Evolutionary conservation across 2,888 invertebrate genomes (phyloP), one percentile per base, ranked within the genome.

Genomic region (Synanthedon andrenaeformis): DNA sequence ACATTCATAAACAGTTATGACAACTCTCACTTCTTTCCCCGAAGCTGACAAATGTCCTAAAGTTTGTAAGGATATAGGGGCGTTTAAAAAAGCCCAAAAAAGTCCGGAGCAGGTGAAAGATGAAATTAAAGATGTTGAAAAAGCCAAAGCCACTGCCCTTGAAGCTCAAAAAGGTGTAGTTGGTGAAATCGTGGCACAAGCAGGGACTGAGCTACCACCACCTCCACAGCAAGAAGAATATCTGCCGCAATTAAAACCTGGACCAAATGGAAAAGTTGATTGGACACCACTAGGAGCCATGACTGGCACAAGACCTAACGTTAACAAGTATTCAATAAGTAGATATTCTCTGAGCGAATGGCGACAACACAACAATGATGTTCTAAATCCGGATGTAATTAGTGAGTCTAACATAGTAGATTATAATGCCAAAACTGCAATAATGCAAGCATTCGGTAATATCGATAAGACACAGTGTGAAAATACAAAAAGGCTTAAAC

Each of bases 321-420:
- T 93, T 10, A 93, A 93, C 76, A 92, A 92, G 64, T 94, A 94
- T 69, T 92, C 94, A 0, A 84, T 94, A 51, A 92, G 93, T 11
- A 86, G 92, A 63, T 93, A 90, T 69, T 93, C 93, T 54, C 89
- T 92, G 1, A 90, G 89, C 8, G 93, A 94, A 77, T 94, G 94
- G 94, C 86, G 92, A 35, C 74, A 86, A 45, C 89, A 89, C 57
- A 92, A 92, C 62, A 79, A 88, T 11, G 77, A 89, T 41, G 73
- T 89, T 0, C 72, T 92, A 3, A 83, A 89, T 54, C 77, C 76
- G 57, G 80, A 82, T 56, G 69, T 84, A 4, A 80, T 91, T 51
- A 89, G 87, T 3, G 84, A 88, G 56, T 89, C 90, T 0, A 88
- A 89, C 54, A 89, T 90, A 72, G 66, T 82, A 42, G 91, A 91